Conservation (phyloP, 2,888 invertebrate species). For the Neoascia interrupta region DNA sequence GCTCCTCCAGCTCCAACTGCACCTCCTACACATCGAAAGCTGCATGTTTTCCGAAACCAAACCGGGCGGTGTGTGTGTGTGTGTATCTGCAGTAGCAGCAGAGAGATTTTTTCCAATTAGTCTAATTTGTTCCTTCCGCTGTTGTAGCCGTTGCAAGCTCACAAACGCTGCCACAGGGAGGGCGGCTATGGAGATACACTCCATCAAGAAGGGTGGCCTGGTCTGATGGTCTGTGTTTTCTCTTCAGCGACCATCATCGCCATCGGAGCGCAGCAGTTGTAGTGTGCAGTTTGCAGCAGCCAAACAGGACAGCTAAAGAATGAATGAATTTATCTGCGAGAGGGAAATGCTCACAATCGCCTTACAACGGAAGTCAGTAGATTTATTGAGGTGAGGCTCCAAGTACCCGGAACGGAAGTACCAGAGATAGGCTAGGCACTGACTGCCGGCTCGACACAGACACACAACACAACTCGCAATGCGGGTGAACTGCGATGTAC, state of each 20-base stretch:
- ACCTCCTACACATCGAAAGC: neutral
- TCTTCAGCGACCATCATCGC: slow-evolving; percentile 16
- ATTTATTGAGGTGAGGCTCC: slow-evolving; percentile 43
- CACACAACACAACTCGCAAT: neutral
- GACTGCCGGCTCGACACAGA: too few relatives aligned
- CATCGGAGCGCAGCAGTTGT: neutral
- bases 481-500: slow-evolving; percentile 18
- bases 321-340: slow-evolving; percentile 37
- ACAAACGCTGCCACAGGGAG: slow-evolving; percentile 2
- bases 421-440: neutral
- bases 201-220: slow-evolving; percentile 4
- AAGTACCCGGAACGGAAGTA: slow-evolving; percentile 17
- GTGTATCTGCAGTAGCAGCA: slow-evolving; percentile 43
- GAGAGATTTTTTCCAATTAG: slow-evolving; percentile 71
- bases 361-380: slow-evolving; percentile 40
- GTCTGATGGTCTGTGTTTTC: slow-evolving; percentile 6
- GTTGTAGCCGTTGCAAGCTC: slow-evolving; percentile 51
- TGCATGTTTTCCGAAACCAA: slow-evolving; percentile 3
- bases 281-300: neutral
- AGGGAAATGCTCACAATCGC: slow-evolving; percentile 20
- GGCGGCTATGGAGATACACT: neutral
- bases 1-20: neutral
- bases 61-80: neutral
- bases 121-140: slow-evolving; percentile 71
- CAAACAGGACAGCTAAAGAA: neutral